A percentile compares a stretch with the other conserved stretches of the same genome.
Conservation (phyloP, 2,113 vertebrate species). For the Mungos mungo region DNA sequence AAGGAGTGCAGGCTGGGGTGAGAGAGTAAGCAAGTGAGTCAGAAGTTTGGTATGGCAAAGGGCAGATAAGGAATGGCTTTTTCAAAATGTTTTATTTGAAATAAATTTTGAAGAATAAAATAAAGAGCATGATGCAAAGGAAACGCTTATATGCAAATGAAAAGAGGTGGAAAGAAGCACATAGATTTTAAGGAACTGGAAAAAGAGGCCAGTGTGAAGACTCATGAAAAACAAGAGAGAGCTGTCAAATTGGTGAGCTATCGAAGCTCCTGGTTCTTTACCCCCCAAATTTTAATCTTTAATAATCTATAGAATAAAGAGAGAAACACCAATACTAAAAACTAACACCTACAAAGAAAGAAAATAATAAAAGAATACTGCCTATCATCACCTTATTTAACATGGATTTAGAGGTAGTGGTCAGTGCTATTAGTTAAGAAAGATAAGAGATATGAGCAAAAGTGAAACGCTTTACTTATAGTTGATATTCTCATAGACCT, state of each 20-base stretch:
- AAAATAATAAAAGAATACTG: too few species aligned
- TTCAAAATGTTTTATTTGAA: neutral
- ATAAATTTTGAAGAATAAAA: neutral
- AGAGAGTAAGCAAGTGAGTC: neutral
- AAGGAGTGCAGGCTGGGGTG: too few species aligned
- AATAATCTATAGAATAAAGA: neutral
- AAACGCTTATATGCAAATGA: neutral
- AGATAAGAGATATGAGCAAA: neutral
- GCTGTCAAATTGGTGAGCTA: neutral
- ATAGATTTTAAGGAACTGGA: neutral
- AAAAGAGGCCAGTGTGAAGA: neutral
- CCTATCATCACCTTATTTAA: neutral
- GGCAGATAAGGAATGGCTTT: neutral
- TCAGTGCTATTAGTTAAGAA: neutral
- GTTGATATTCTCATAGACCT: neutral
- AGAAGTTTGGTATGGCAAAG: neutral
- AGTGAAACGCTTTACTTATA: neutral
- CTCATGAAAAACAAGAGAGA: neutral
- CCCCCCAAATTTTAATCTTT: neutral
- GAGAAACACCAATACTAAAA: neutral
- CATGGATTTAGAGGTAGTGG: neutral
- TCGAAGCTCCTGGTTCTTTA: neutral
- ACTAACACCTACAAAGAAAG: neutral
- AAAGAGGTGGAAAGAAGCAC: neutral
- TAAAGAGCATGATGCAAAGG: neutral